These are phyloP conservation scores for Gambelia wislizenii DNA, from an alignment of 2,797 vertebrate genomes.

Conservation along the genomic window DNA sequence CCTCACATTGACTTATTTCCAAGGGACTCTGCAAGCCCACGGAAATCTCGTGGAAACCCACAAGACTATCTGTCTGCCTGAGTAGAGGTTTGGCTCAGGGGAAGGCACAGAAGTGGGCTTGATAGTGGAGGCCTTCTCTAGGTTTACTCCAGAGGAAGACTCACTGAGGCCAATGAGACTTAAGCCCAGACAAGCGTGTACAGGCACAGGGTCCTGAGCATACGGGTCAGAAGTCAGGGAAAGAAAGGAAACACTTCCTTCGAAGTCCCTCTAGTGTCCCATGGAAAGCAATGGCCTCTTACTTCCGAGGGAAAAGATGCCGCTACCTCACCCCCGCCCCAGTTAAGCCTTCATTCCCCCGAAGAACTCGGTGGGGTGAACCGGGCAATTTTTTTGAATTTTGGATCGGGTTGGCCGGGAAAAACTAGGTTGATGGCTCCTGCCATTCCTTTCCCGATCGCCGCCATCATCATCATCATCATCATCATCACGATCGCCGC, in stretches of 20 bases:
- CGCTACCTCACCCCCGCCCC: no score
- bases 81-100: not conserved
- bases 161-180: not conserved
- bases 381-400: not conserved
- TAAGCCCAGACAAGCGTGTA: not conserved
- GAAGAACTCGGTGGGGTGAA: not conserved
- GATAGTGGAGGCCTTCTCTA: no score
- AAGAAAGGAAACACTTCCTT: not conserved
- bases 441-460: not conserved
- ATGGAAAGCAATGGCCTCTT: not conserved
- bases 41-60: not conserved
- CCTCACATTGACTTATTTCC: no score
- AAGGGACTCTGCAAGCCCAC: no score
- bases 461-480: not conserved
- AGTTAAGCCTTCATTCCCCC: no score
- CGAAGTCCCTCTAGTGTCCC: not conserved
- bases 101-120: no score
- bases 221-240: not conserved
- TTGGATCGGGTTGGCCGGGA: not conserved
- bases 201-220: not conserved
- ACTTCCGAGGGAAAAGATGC: not conserved
- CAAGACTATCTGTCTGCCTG: not conserved
- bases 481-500: no score
- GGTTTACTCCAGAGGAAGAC: not conserved
- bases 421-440: not conserved